Percentiles rank a stretch among this genome's conserved stretches.
Conservation (phyloP, 2,797 vertebrate species). For the Pteronotus mesoamericanus region DNA sequence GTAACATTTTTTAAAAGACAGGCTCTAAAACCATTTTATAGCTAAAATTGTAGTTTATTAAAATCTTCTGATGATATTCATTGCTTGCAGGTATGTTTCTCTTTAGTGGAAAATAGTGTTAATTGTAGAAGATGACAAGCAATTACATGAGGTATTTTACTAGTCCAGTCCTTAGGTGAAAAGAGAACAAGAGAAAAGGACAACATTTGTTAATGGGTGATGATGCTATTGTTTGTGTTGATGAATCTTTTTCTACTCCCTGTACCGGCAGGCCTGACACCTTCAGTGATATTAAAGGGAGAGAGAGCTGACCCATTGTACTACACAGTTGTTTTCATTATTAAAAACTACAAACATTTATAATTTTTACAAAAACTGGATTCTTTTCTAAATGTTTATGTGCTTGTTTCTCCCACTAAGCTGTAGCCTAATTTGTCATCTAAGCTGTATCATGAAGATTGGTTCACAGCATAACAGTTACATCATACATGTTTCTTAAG, state of each 20-base stretch:
- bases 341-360: not conserved
- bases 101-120: constrained; percentile 3
- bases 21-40: not conserved
- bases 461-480: not conserved
- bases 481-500: not conserved
- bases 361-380: not conserved
- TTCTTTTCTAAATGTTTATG: not conserved
- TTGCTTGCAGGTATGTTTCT: constrained; percentile 26
- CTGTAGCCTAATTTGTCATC: not conserved
- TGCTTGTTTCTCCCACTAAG: not conserved
- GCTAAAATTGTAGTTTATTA: constrained; percentile 30
- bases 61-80: not conserved
- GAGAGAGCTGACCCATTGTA: not conserved
- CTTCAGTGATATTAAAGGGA: not conserved
- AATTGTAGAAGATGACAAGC: constrained; percentile 41
- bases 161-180: not conserved
- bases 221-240: not conserved
- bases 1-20: constrained; percentile 10
- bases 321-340: not conserved
- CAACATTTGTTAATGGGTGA: not conserved
- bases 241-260: not conserved
- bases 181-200: not conserved
- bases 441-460: not conserved
- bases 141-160: constrained; percentile 27
- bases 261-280: fast-evolving